Evolutionary conservation across 1,140 invertebrate genomes (phyloP), one percentile per base, ranked within the genome.

Genomic region (Pogonomyrmex californicus): DNA sequence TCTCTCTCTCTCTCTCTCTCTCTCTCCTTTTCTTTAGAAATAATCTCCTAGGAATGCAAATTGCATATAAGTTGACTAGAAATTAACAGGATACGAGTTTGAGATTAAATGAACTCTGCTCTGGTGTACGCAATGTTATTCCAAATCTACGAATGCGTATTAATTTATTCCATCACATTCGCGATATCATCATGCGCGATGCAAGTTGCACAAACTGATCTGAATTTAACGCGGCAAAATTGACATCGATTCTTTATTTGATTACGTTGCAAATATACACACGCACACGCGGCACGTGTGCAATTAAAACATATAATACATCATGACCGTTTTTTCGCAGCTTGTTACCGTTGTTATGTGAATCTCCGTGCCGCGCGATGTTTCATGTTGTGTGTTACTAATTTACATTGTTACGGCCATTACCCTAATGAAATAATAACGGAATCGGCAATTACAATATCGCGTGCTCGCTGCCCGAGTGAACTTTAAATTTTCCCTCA

Each of bases 401-500:
- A 83, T 83, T 83, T 54, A 41, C 30, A 60, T 49, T 33, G 17
- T 47, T 60, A 33, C 5, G 47, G 4, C n/a, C 66, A 73, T 82
- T 73, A 83, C 12, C 33, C 44, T 73, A 36, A 73, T 73, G 79
- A n/a, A 73, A 83, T 60, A 73, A 83, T 56, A 60, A 62, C 41
- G 30, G 68, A 44, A 83, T 75, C 79, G 54, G 10, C 33, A 73
- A 83, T 60, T 83, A 73, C 54, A 60, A 23, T n/a, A 47, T 82
- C 54, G 79, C 51, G 17, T 33, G 9, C 30, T 44, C 54, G 65
- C 36, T 30, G 56, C 17, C 14, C 60, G 23, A 78, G 54, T 47
- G 54, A 86, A 86, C 66, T 88, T 86, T 86, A 79, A 88, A 88
- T 86, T 86, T 65, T 88, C 75, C 75, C 87, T 49, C 49, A 63